Evolutionary conservation across 2,113 vertebrate genomes (phyloP).

Genomic region (Canis aureus): DNA sequence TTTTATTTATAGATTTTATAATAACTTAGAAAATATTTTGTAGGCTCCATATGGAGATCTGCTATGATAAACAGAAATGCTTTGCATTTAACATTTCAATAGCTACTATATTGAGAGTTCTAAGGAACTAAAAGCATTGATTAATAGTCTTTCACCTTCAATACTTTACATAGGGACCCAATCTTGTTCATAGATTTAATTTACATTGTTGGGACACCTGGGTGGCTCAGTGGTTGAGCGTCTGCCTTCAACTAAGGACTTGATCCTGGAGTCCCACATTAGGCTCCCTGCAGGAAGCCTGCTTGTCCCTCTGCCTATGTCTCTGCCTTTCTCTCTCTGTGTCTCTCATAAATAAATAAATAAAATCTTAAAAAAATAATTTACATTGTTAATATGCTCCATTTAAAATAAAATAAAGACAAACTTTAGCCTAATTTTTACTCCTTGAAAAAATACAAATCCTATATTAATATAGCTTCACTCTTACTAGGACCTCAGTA

Average conservation of each 20-base stretch:
- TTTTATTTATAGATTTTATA: background rate
- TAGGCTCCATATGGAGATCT: background rate
- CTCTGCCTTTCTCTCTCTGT: no score
- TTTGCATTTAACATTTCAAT: background rate
- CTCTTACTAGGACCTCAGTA: background rate
- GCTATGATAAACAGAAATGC: constrained; percentile 2
- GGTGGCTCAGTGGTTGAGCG: no score
- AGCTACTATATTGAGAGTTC: background rate
- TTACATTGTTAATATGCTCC: background rate
- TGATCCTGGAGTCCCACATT: no score
- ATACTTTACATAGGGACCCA: background rate
- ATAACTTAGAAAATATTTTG: constrained; percentile 37
- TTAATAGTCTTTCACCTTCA: background rate
- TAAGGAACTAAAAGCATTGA: background rate
- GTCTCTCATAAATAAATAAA: no score
- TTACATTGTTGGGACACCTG: background rate
- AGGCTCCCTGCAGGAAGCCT: no score
- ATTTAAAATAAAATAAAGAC: constrained; percentile 53
- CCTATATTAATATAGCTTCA: background rate
- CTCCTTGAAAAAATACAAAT: background rate
- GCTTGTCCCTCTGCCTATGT: no score
- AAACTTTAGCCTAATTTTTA: background rate
- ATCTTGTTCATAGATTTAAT: constrained; percentile 11
- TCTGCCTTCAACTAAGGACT: no score
- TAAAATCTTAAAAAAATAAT: background rate